These are phyloP conservation scores for Tragulus kanchil DNA, from an alignment of 2,113 vertebrate genomes.

Conservation along the genomic window DNA sequence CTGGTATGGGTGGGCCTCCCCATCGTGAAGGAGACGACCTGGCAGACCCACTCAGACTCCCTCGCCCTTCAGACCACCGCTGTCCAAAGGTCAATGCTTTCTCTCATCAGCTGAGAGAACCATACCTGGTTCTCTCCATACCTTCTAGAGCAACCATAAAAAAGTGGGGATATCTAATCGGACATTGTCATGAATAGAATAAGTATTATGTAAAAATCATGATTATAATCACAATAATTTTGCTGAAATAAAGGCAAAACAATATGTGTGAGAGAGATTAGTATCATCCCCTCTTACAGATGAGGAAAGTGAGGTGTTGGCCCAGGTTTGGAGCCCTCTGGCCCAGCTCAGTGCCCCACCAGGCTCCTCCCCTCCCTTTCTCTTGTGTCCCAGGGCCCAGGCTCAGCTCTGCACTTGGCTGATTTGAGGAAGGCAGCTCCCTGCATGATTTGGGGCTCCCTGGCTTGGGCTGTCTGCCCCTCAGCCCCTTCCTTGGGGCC, in stretches of 20 bases:
- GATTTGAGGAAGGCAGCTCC: neutral
- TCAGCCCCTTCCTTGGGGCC: neutral
- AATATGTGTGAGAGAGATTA: neutral
- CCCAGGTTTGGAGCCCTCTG: neutral
- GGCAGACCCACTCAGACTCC: neutral
- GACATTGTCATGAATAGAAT: constrained; percentile 32
- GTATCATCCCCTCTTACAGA: neutral
- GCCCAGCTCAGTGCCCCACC: neutral
- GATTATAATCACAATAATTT: neutral
- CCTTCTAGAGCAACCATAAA: neutral
- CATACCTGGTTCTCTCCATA: neutral
- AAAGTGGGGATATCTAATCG: constrained; percentile 16
- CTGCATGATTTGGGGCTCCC: neutral
- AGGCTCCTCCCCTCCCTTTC: neutral
- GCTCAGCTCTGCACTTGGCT: neutral
- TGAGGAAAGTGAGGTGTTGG: neutral
- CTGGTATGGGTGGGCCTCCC: neutral
- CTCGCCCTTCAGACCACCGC: neutral
- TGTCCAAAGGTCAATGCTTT: neutral
- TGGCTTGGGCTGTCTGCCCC: neutral
- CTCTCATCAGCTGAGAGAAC: neutral
- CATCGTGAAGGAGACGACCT: neutral
- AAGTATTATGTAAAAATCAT: constrained; percentile 12
- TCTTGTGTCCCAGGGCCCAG: neutral
- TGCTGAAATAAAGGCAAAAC: constrained; percentile 3